A percentile compares a stretch with the other conserved stretches of the same genome.
Evolutionary conservation across 2,888 invertebrate genomes (phyloP).

Genomic region (Alentia gelatinosa): DNA sequence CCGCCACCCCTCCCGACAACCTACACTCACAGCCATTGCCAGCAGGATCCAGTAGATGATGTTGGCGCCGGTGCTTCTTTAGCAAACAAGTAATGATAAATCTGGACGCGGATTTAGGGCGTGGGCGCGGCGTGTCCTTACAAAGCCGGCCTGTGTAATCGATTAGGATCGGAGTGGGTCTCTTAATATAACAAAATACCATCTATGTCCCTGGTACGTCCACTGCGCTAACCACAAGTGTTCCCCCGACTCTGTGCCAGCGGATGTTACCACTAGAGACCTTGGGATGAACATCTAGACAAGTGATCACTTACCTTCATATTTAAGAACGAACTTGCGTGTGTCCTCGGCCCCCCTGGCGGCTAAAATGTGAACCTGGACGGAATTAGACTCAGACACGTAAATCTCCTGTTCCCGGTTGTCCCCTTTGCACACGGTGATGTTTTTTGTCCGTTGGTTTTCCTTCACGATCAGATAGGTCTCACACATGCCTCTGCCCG

Average conservation of each 20-base stretch:
- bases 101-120: constrained; percentile 19
- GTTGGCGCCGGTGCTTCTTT: background rate
- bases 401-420: constrained; percentile 23
- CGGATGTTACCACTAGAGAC: background rate
- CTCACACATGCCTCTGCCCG: constrained; percentile 36
- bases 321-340: constrained; percentile 43
- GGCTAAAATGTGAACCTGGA: constrained; percentile 24
- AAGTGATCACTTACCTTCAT: constrained; percentile 52
- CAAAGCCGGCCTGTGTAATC: constrained; percentile 20
- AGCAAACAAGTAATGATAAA: constrained; percentile 38
- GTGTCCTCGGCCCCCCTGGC: constrained; percentile 8
- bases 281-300: background rate
- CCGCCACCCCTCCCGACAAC: background rate
- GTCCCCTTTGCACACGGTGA: constrained; percentile 44
- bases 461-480: constrained; percentile 42
- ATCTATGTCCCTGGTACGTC: background rate
- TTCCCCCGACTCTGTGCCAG: background rate
- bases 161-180: background rate
- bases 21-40: background rate
- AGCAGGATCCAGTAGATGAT: constrained; percentile 21
- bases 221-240: background rate
- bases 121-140: constrained; percentile 24
- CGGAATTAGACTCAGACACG: constrained; percentile 32
- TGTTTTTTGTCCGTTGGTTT: constrained; percentile 7
- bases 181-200: background rate